Evolutionary conservation across 2,113 vertebrate genomes (phyloP).

Genomic region (Centropus bengalensis): DNA sequence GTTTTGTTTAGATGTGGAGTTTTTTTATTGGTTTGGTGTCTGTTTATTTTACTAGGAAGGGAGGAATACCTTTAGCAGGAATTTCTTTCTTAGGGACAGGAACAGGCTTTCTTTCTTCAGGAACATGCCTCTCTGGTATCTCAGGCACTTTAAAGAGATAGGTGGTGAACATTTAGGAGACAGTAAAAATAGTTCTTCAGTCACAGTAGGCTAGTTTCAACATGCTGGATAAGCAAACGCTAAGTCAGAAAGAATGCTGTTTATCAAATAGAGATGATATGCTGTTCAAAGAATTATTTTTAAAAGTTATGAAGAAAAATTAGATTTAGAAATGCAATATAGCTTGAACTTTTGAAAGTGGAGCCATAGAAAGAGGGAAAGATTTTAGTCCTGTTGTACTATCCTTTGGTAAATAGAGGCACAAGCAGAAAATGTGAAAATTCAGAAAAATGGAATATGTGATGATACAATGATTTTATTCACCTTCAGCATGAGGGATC

Average conservation of each 20-base stretch:
- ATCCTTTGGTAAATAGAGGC: not conserved
- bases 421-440: not conserved
- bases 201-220: not conserved
- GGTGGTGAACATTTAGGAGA: not conserved
- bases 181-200: not conserved
- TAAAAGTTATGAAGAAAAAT: not conserved
- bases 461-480: slow-evolving; percentile 17
- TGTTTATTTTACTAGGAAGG: not conserved
- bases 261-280: not conserved
- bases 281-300: not conserved
- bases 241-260: not conserved
- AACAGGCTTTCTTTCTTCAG: slow-evolving; percentile 75
- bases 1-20: not conserved
- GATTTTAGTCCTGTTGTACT: not conserved
- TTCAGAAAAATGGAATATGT: not conserved
- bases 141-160: slow-evolving; percentile 77
- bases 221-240: not conserved
- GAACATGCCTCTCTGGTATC: slow-evolving; percentile 71
- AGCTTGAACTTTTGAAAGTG: not conserved
- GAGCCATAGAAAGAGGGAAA: not conserved
- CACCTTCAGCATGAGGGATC: slow-evolving; percentile 56
- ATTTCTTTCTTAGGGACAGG: slow-evolving; percentile 72
- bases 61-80: slow-evolving; percentile 77
- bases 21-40: not conserved
- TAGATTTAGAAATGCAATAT: not conserved